Base-by-base conservation (phyloP, 1,140 invertebrate genomes). In the Procambarus virginalis region DNA sequence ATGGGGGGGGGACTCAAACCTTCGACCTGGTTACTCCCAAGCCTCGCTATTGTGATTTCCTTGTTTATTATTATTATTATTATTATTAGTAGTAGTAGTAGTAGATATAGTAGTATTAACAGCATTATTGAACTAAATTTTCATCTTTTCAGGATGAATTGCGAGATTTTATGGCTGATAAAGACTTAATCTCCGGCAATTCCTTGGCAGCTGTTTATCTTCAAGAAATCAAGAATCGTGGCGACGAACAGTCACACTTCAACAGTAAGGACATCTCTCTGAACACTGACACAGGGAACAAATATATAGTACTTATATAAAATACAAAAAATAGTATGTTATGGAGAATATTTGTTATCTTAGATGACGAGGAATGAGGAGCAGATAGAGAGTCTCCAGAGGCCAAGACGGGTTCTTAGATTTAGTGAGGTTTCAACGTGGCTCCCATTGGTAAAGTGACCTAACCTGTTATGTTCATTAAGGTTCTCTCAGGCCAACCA, bases 161-260 rank as follows among this genome's bases (percentile, higher is more conserved):
- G 14, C 20, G 48, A 5, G 78, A 81, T 9, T 81, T 80, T 20
- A 9, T 75, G 12, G 60, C 5, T 0, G 22, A n/a, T 48, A 45
- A 70, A n/a, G 70, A 68, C 3, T n/a, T 9, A 3, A 10, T 3
- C 20, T 20, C 22, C 46, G 73, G 55, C 48, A 12, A 49, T n/a
- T 70, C n/a, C n/a, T 58, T 88, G 9, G 20, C 64, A 14, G 14
- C 86, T 9, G 9, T 75, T 51, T 88, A 51, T 55, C 2, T 88
- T 12, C 64, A 46, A 81, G 86, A 88, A 60, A 82, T 88, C 17
- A n/a, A 88, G 46, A 81, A 75, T 8, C 34, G 22, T 14, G 45
- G 75, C 20, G 68, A 55, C 14, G 78, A 68, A 10, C 2, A 17
- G 49, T 81, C 86, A 2, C 22, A 34, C 48, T 73, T 70, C 34